Evolutionary conservation across 1,140 invertebrate species (phyloP).

Genomic region (Neoseiulus cucumeris): DNA sequence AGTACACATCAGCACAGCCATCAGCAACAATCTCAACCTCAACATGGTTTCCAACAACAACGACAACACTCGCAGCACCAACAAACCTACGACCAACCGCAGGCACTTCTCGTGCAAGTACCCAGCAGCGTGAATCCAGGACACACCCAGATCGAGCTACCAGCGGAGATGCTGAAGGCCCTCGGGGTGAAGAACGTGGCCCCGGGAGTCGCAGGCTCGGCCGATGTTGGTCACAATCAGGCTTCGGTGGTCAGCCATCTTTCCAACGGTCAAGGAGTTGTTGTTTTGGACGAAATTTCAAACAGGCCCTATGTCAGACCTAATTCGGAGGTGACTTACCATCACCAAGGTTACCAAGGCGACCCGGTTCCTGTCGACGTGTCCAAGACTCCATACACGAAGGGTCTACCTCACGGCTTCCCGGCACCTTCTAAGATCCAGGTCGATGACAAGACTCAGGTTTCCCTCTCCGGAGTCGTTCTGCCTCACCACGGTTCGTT

Average conservation of each 20-base stretch:
- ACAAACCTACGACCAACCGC: constrained; percentile 5
- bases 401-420: background rate
- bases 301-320: background rate
- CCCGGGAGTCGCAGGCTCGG: background rate
- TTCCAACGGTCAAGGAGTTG: background rate
- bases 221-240: background rate
- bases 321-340: background rate
- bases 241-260: constrained; percentile 1
- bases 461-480: constrained; percentile 3
- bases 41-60: background rate
- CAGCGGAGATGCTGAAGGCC: background rate
- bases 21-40: background rate
- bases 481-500: background rate
- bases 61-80: background rate
- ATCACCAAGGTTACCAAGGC: background rate
- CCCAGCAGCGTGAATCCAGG: background rate
- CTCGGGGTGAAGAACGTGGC: background rate
- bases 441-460: constrained; percentile 6
- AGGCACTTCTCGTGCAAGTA: background rate
- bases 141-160: background rate
- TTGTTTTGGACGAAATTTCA: background rate
- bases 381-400: background rate
- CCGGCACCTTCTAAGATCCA: background rate
- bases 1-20: background rate
- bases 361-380: background rate